Conservation (phyloP, 2,113 vertebrate genomes). For the Chrysemys picta region DNA sequence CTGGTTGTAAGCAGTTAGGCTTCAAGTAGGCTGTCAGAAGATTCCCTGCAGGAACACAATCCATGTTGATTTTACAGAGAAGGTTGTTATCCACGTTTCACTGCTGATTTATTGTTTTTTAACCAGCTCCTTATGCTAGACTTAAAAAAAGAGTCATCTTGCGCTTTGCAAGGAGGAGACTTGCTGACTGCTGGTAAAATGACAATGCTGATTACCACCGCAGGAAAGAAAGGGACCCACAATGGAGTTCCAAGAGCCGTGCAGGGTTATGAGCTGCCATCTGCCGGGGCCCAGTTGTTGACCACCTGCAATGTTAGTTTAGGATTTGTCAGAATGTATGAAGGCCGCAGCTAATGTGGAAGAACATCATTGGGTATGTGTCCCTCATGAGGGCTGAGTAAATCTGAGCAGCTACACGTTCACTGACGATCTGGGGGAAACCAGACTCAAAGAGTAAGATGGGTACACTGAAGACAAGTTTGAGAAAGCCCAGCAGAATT, state of each 20-base stretch:
- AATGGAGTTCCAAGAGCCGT: constrained; percentile 26
- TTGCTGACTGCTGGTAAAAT: constrained; percentile 59
- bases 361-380: constrained; percentile 45
- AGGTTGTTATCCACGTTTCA: constrained; percentile 89
- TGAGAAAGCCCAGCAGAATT: constrained; percentile 81
- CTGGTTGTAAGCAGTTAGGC: constrained; percentile 73
- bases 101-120: constrained; percentile 90
- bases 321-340: constrained; percentile 80
- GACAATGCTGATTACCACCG: constrained; percentile 28
- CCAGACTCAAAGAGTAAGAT: constrained; percentile 34
- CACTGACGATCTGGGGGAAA: not conserved
- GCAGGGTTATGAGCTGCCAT: not conserved
- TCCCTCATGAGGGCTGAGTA: not conserved
- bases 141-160: constrained; percentile 61
- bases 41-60: constrained; percentile 84
- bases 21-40: constrained; percentile 79
- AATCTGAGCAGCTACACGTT: not conserved
- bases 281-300: constrained; percentile 35
- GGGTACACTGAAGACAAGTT: constrained; percentile 72
- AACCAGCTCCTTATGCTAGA: constrained; percentile 87
- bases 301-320: constrained; percentile 81
- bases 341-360: constrained; percentile 69
- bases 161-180: constrained; percentile 61
- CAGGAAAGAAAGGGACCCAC: not conserved
- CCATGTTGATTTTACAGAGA: constrained; percentile 89